phyloP scores from a whole-genome alignment of 2,888 invertebrate species.

The Lochmaea capreae region DNA sequence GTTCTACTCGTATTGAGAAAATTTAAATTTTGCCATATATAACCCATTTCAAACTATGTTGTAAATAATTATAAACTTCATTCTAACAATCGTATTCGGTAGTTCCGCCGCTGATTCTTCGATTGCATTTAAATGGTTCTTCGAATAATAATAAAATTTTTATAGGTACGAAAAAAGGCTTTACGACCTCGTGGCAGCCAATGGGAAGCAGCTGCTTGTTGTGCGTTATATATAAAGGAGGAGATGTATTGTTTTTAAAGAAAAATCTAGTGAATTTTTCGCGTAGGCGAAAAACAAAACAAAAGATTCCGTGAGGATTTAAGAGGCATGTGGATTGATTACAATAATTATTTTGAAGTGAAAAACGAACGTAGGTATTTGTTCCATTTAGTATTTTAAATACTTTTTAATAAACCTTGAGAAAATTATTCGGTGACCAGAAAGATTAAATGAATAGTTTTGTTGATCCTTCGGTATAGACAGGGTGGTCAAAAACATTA shows the following conservation, averaged over 20 bases:
- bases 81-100: no score
- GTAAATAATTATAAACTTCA: no score
- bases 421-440: no score
- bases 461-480: no score
- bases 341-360: not conserved
- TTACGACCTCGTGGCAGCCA: not conserved
- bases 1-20: no score
- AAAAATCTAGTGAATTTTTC: slow-evolving; percentile 5
- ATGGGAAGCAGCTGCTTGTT: not conserved
- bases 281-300: slow-evolving; percentile 1
- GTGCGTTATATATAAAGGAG: not conserved
- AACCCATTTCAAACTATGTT: no score
- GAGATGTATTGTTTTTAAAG: not conserved
- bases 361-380: not conserved
- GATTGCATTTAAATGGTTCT: not conserved
- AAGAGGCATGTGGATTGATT: not conserved
- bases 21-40: no score
- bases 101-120: not conserved
- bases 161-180: slow-evolving; percentile 4
- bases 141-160: not conserved
- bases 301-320: not conserved
- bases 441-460: no score
- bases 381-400: not conserved
- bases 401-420: not conserved
- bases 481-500: no score